Evolutionary conservation across 2,888 invertebrate genomes (phyloP), one percentile per base, ranked within the genome.

Genomic region (Anorthoa munda): DNA sequence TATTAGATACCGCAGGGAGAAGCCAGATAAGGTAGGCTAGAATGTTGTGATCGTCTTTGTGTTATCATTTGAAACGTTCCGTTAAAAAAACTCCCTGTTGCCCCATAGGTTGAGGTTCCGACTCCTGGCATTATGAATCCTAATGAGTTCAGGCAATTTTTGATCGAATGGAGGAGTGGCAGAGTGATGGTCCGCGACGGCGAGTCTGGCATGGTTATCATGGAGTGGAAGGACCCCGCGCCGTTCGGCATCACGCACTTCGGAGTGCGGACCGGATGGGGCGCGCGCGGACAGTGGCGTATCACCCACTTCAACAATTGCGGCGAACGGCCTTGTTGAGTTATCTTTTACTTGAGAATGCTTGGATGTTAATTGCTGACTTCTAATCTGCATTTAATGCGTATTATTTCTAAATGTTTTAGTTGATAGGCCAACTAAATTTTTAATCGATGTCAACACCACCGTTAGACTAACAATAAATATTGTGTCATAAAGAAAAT

Each of bases 211-310:
- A 94, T 94, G 39, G 91, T 97, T 72, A 90, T 97, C 77, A 94
- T 97, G 96, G 97, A 97, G 85, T 97, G 97, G 97, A 91, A 93
- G 80, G 97, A 97, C 89, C 97, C 97, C 7, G 89, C 95, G 18
- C 97, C 97, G 11, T 97, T 97, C 92, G 96, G 96, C 63, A 92
- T 97, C 70, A 96, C 97, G 73, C 97, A 97, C 93, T 97, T 97
- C 88, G 97, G 97, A 61, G 96, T 97, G 75, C 96, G 97, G 75
- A 97, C 97, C 18, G 97, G 95, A 75, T 97, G 97, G 96, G 97
- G 97, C 72, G 97, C 97, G 46, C 95, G 96, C 76, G 97, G 97
- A 77, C 94, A 96, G 79, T 97, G 97, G 97, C 97, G 96, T 85
- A 95, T 97, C 87, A 83, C 81, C 56, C 95, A 96, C 87, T 96